phyloP scores from a whole-genome alignment of 2,888 invertebrate species.

The Arenicola marina region DNA sequence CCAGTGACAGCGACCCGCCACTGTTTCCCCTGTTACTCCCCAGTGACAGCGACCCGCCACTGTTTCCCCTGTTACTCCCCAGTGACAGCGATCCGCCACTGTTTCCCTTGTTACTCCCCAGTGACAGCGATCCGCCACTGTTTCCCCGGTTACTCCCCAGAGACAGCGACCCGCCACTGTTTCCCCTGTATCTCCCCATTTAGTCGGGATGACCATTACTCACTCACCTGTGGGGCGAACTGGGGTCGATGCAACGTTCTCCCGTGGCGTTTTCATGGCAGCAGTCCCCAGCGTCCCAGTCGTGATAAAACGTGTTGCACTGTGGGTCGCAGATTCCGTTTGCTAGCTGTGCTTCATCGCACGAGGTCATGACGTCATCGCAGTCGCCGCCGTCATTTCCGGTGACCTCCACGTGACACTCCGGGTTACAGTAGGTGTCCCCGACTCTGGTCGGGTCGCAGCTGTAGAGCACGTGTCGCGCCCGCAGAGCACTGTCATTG shows the following conservation, averaged over 20 bases:
- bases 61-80: too few relatives aligned
- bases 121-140: too few relatives aligned
- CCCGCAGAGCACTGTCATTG: conserved; percentile 39
- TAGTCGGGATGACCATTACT: background rate
- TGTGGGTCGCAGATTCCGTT: conserved; percentile 48
- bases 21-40: too few relatives aligned
- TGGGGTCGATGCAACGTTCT: conserved; percentile 45
- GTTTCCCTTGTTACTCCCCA: too few relatives aligned
- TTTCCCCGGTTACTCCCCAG: too few relatives aligned
- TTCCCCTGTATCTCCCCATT: too few relatives aligned
- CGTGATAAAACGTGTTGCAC: conserved; percentile 47
- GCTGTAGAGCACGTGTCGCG: conserved; percentile 42
- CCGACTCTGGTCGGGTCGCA: conserved; percentile 49
- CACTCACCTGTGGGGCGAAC: conserved; percentile 41
- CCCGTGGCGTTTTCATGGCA: conserved; percentile 38
- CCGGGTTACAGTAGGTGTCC: conserved; percentile 45
- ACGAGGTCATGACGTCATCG: conserved; percentile 36
- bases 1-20: too few relatives aligned
- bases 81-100: too few relatives aligned
- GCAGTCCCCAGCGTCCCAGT: conserved; percentile 55
- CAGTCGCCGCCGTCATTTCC: conserved; percentile 58
- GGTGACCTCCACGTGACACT: conserved; percentile 46
- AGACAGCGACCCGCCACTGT: too few relatives aligned
- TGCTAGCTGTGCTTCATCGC: conserved; percentile 34
- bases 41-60: too few relatives aligned